Evolutionary conservation across 2,888 invertebrate species (phyloP), one percentile per base, ranked within the genome.

Genomic region (Coelopa pilipes): DNA sequence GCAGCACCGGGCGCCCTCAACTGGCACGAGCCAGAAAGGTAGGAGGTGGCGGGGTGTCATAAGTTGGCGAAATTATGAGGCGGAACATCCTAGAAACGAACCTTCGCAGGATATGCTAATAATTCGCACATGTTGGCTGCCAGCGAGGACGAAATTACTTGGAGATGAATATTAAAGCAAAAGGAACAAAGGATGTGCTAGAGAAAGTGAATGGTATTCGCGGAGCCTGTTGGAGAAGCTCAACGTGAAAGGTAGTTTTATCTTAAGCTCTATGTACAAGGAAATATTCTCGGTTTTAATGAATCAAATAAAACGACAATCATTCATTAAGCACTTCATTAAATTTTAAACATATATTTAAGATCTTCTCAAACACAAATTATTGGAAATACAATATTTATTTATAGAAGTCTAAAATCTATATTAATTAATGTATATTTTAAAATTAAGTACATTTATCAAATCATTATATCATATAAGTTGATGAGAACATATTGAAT

Each of bases 61-160:
- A 67, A 34, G 17, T 49, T 62, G 68, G 17, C 19, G 68, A 69
- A 66, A 73, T 73, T 70, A 69, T 73, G 69, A 69, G 69, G 24
- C 69, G 45, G 4, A 69, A 69, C 73, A 55, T 17, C 12, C n/a
- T 5, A 59, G 17, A 62, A 55, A 45, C 12, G 13, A n/a, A 24
- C 15, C 46, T 57, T 49, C 49, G 24, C 17, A 45, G 65, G 49
- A 13, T 68, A 68, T 68, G 62, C 68, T 68, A 73, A 73, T 68
- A 73, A 71, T 65, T 71, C 10, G 73, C 73, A 67, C 53, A 73
- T 73, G 60, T 62, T 71, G 71, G 13, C 12, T 55, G 63, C 24
- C 19, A 13, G 63, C 17, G 1, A 19, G 5, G 1, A 53, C 59
- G 19, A 47, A 60, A 21, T 15, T 4, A 50, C 59, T 21, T 70